phyloP scores from a whole-genome alignment of 2,113 vertebrate species.

The Chaetops frenatus region DNA sequence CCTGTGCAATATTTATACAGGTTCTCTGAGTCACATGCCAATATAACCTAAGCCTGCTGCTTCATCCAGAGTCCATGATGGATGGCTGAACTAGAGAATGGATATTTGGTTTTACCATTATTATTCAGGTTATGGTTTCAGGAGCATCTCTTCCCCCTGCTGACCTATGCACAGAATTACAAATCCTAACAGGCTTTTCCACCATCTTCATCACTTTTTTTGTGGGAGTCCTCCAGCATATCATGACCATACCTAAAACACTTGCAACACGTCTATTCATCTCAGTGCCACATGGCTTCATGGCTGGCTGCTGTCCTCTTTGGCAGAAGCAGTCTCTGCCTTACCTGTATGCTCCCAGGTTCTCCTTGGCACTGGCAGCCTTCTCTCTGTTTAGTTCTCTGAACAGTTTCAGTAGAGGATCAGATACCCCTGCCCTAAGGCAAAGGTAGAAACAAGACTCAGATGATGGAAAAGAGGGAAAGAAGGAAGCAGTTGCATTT shows the following conservation, averaged over 20 bases:
- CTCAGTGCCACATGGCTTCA: background rate
- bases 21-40: background rate
- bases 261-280: background rate
- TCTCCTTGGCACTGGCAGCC: background rate
- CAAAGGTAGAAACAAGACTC: background rate
- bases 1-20: background rate
- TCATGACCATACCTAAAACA: background rate
- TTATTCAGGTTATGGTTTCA: background rate
- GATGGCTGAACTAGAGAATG: background rate
- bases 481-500: background rate
- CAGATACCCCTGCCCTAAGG: background rate
- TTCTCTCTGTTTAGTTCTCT: background rate
- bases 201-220: background rate
- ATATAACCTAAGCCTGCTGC: background rate
- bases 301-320: background rate
- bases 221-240: background rate
- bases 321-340: background rate
- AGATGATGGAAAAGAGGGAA: background rate
- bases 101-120: background rate
- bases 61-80: background rate
- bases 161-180: background rate
- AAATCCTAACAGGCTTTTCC: background rate
- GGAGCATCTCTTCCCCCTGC: background rate
- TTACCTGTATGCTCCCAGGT: background rate
- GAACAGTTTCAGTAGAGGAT: background rate